Evolutionary conservation across 2,888 invertebrate species (phyloP).

Genomic region (Epirrita christyi): DNA sequence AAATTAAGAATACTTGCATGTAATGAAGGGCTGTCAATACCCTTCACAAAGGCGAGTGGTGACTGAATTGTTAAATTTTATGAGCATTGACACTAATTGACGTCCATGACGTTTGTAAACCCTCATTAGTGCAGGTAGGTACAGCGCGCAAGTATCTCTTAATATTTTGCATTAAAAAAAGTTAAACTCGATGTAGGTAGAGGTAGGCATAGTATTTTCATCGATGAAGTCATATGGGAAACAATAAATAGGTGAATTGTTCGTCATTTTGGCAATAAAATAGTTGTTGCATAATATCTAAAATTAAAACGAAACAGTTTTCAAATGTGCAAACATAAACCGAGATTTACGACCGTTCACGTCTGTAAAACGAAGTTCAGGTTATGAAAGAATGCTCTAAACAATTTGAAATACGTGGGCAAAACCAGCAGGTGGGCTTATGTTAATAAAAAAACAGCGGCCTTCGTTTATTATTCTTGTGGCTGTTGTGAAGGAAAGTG

Average conservation of each 20-base stretch:
- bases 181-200: not conserved
- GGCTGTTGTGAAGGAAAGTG: slow-evolving; percentile 66
- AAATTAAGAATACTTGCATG: slow-evolving; percentile 1
- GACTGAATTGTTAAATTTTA: slow-evolving; percentile 44
- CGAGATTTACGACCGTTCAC: slow-evolving; percentile 66
- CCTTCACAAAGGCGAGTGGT: slow-evolving; percentile 21
- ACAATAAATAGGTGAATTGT: not conserved
- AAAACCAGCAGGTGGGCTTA: slow-evolving; percentile 74
- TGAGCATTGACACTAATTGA: slow-evolving; percentile 56
- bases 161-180: not conserved
- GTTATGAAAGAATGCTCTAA: slow-evolving; percentile 74
- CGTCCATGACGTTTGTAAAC: slow-evolving; percentile 50
- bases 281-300: slow-evolving; percentile 63
- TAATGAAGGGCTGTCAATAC: slow-evolving; percentile 5
- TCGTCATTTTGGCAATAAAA: slow-evolving; percentile 27
- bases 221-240: not conserved
- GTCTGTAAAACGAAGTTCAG: slow-evolving; percentile 70
- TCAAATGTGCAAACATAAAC: slow-evolving; percentile 72
- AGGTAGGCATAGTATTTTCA: not conserved
- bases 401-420: slow-evolving; percentile 67
- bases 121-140: slow-evolving; percentile 55
- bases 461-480: slow-evolving; percentile 67
- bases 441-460: slow-evolving; percentile 66
- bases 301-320: slow-evolving; percentile 63
- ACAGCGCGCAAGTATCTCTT: not conserved